Evolutionary conservation across 2,113 vertebrate genomes (phyloP).

Genomic region (Sminthopsis crassicaudata): DNA sequence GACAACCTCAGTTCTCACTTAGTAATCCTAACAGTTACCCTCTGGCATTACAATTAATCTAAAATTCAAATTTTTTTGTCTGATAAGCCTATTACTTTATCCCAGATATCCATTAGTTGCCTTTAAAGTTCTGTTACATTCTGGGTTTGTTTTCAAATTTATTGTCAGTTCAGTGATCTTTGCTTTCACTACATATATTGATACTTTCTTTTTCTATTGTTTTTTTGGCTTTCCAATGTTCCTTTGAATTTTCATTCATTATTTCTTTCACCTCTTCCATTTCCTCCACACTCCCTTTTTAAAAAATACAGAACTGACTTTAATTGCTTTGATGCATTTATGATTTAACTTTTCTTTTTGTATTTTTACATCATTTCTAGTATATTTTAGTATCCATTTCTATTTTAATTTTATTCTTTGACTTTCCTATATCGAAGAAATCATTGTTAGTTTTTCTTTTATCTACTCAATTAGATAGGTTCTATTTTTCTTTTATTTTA

Average conservation of each 20-base stretch:
- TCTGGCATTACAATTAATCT: not conserved
- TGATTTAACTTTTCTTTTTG: not conserved
- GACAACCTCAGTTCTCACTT: too few relatives aligned
- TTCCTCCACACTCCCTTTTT: not conserved
- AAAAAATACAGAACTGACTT: not conserved
- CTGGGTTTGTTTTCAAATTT: not conserved
- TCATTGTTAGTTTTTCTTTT: not conserved
- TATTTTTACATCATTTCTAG: not conserved
- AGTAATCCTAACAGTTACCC: too few relatives aligned
- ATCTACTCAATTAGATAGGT: not conserved
- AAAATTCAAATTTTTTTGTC: not conserved
- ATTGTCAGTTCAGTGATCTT: not conserved
- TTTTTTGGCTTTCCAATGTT: not conserved
- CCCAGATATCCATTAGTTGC: not conserved
- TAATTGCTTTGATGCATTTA: not conserved
- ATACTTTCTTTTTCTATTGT: not conserved
- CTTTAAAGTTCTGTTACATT: not conserved
- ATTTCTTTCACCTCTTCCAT: not conserved
- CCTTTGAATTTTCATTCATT: conserved; percentile 2
- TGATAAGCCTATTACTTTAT: not conserved
- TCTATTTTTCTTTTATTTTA: not conserved
- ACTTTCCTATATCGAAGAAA: not conserved
- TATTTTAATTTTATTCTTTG: not conserved
- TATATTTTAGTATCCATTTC: not conserved
- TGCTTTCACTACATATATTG: not conserved